Base-by-base conservation (phyloP, 2,888 invertebrate species). In the Stenchaetothrips biformis region DNA sequence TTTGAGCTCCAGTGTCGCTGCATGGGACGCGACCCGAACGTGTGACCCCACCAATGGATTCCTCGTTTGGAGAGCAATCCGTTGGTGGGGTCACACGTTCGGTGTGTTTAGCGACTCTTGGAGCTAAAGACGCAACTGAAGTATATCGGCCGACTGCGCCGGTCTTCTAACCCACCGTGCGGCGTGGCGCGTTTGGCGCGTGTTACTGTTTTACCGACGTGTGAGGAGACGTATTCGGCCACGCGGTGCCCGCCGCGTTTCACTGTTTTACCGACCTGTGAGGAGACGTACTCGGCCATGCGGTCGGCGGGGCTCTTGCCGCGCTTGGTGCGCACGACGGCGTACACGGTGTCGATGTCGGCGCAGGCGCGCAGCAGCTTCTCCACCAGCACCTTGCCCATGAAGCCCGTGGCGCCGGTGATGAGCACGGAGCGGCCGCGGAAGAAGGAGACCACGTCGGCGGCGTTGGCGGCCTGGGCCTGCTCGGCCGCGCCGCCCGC, bases 321-420 rank as follows among this genome's bases (percentile, higher is more conserved):
- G 67, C 67, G 67, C 67, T 74, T 74, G 67, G 25, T 25, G 25
- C 90, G 84, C 67, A 90, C 86, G 80, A 90, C 85, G 80, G 89
- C 83, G 84, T 87, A 89, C 77, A 89, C 85, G 48, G 84, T 84
- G 27, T 86, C 85, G 48, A 90, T 83, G n/a, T 86, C 86, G 37
- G 88, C 88, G 82, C 88, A 87, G 74, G 87, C 86, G 82, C 88
- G 85, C 49, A 89, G 84, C 37, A 89, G 84, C 84, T 89, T 89
- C 84, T 89, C 89, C 7, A 90, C 85, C 21, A 90, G 84, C 18
- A 89, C 89, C 85, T 90, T 90, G 59, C 90, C 90, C 67, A 90
- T 85, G 83, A 90, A 90, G 13, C 90, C 90, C n/a, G 88, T 88
- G 53, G 86, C 89, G 25, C 90, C 90, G 2, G 90, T 90, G 82